A percentile compares a stretch with the other conserved stretches of the same genome.
Conservation (phyloP, 2,888 invertebrate genomes). For the Argynnis bischoffii region DNA sequence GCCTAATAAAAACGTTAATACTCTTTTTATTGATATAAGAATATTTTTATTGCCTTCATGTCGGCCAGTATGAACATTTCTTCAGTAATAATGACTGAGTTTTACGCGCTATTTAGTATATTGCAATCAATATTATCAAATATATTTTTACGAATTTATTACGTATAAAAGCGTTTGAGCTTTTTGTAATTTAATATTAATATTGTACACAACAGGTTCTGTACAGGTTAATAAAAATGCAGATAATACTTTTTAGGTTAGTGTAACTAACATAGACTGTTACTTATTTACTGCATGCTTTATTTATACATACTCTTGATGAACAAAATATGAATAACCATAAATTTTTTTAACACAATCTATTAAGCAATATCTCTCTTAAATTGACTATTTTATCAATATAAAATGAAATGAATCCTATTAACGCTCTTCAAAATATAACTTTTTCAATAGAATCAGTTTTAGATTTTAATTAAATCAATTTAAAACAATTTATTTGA, state of each 20-base stretch:
- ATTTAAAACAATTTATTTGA: too few relatives aligned
- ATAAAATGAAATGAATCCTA: too few relatives aligned
- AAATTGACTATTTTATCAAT: too few relatives aligned
- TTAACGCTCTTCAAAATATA: too few relatives aligned
- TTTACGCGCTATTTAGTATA: constrained; percentile 11
- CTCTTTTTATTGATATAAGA: constrained; percentile 32
- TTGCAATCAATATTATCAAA: constrained; percentile 7
- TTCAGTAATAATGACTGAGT: constrained; percentile 3
- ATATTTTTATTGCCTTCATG: constrained; percentile 29
- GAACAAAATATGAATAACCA: neutral
- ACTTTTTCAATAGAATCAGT: too few relatives aligned
- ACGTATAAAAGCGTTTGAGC: neutral
- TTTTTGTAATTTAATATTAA: neutral
- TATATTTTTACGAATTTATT: neutral
- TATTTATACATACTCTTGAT: neutral
- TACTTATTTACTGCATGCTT: neutral
- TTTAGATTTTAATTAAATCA: too few relatives aligned
- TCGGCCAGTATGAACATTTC: constrained; percentile 18
- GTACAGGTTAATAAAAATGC: too few relatives aligned
- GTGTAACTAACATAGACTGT: neutral
- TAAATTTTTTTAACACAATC: too few relatives aligned
- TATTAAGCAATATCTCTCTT: too few relatives aligned
- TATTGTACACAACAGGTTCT: neutral
- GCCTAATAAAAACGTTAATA: constrained; percentile 32
- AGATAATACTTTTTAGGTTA: neutral